A percentile compares a stretch with the other conserved stretches of the same genome.
Evolutionary conservation across 2,797 vertebrate genomes (phyloP).

Genomic region (Myiotriccus ornatus): DNA sequence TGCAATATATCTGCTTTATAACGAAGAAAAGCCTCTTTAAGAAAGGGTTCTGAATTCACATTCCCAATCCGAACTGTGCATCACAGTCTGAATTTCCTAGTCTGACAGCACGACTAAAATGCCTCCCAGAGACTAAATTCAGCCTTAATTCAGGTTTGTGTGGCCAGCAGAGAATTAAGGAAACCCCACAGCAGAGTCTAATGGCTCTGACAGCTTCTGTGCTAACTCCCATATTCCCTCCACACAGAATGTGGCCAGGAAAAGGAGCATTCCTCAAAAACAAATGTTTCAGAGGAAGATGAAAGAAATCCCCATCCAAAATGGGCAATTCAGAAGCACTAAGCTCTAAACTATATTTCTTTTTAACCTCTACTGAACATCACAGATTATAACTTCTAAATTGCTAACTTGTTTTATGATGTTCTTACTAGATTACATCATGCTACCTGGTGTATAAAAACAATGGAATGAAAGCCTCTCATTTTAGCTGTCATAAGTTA

Average conservation of each 20-base stretch:
- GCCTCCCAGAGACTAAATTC: neutral
- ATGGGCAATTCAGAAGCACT: neutral
- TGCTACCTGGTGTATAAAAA: slow-evolving; percentile 42
- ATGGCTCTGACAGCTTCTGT: neutral
- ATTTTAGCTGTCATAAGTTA: slow-evolving; percentile 59
- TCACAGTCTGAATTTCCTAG: slow-evolving; percentile 1
- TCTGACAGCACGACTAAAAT: neutral
- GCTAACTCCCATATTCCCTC: neutral
- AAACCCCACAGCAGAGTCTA: neutral
- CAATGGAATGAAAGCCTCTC: slow-evolving; percentile 57
- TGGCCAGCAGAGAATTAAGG: neutral
- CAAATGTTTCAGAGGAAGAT: neutral
- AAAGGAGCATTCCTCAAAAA: neutral
- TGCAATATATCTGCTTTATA: neutral
- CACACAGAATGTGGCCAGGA: rapidly evolving
- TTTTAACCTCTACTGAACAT: neutral
- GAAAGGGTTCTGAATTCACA: neutral
- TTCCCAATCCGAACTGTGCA: neutral
- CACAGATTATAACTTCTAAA: neutral
- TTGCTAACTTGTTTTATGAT: slow-evolving; percentile 21
- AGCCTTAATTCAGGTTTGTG: neutral
- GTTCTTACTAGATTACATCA: slow-evolving; percentile 50
- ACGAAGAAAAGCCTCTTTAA: neutral
- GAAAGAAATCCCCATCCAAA: neutral
- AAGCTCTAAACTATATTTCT: neutral